Conservation (phyloP, 2,797 vertebrate genomes). For the Loriculus beryllinus region DNA sequence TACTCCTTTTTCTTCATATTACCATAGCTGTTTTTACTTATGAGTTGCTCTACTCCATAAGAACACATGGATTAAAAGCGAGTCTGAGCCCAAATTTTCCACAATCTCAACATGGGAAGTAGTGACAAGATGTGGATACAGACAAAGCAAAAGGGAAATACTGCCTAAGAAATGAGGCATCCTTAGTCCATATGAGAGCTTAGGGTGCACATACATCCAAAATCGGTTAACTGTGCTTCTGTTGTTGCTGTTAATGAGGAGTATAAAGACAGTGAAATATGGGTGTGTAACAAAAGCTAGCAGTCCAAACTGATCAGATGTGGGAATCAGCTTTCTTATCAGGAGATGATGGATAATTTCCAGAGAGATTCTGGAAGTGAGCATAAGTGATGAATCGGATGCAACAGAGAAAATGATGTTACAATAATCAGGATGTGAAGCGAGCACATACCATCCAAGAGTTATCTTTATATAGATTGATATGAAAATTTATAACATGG, state of each 20-base stretch:
- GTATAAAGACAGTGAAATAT: background rate
- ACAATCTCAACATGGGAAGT: background rate
- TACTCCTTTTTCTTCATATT: background rate
- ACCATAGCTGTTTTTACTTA: background rate
- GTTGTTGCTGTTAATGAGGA: background rate
- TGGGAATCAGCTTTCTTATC: background rate
- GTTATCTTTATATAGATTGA: slow-evolving; percentile 25
- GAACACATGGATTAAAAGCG: background rate
- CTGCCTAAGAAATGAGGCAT: background rate
- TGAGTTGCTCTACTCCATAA: background rate
- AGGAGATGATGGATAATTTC: slow-evolving; percentile 12
- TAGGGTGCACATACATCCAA: background rate
- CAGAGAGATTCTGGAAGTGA: background rate
- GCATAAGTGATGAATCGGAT: background rate
- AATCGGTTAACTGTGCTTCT: background rate
- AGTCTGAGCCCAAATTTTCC: background rate
- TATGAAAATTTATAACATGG: slow-evolving; percentile 1
- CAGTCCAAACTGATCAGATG: background rate
- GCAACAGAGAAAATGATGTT: background rate
- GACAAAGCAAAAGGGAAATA: background rate
- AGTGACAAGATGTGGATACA: background rate
- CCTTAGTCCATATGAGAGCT: background rate
- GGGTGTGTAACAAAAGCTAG: background rate
- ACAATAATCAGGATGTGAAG: slow-evolving; percentile 2
- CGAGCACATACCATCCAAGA: background rate